Conservation (phyloP, 1,140 invertebrate species). For the Orussus abietinus region DNA sequence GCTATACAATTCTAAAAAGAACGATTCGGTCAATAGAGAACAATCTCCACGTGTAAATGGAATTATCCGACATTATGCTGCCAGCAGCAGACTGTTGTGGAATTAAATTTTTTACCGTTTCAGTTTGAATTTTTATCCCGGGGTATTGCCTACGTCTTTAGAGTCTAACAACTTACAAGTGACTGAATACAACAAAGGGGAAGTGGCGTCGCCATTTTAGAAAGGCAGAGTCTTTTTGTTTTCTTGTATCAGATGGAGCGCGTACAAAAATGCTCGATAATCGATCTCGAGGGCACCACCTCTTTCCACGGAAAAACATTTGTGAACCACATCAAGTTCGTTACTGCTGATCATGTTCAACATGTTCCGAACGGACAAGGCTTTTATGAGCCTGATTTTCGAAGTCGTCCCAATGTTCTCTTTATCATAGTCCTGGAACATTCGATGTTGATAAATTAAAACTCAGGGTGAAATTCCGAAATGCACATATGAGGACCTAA, state of each 20-base stretch:
- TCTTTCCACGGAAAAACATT: slow-evolving; percentile 62
- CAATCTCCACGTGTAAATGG: no score
- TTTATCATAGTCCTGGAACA: slow-evolving; percentile 62
- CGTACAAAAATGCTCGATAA: slow-evolving; percentile 58
- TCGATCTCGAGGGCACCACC: slow-evolving; percentile 60
- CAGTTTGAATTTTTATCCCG: no score
- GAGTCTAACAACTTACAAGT: no score
- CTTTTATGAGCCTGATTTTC: slow-evolving; percentile 58
- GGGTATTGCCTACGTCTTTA: no score
- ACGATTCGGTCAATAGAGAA: no score
- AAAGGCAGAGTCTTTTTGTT: slow-evolving; percentile 47
- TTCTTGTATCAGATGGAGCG: slow-evolving; percentile 53
- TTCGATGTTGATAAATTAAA: slow-evolving; percentile 5
- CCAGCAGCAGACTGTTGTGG: no score
- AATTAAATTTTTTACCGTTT: no score
- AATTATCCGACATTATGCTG: no score
- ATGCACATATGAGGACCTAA: slow-evolving; percentile 2
- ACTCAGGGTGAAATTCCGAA: no score
- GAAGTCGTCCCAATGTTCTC: slow-evolving; percentile 61
- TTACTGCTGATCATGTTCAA: slow-evolving; percentile 56
- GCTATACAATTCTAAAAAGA: no score
- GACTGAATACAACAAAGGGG: no score
- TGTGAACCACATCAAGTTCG: slow-evolving; percentile 62
- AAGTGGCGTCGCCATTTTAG: no score
- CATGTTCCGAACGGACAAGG: slow-evolving; percentile 59